Evolutionary conservation across 1,140 invertebrate species (phyloP), one percentile per base, ranked within the genome.

Genomic region (Pogonomyrmex californicus): DNA sequence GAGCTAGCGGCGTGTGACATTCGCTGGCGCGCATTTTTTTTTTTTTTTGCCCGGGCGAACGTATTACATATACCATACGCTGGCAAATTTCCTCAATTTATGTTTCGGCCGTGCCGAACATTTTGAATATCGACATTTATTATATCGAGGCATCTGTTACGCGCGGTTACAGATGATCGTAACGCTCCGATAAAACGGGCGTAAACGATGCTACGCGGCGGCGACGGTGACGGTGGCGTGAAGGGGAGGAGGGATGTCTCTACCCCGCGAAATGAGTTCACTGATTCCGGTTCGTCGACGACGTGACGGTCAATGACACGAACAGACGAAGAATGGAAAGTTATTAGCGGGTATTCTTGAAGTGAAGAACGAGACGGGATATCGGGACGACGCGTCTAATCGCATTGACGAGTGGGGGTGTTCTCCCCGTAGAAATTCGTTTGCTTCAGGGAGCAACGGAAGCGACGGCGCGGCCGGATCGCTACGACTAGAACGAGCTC

Each of bases 101-200:
- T 83, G 68, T 83, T 62, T 83, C 54, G 79, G 41, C n/a, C 54
- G 30, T 71, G 68, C 54, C 68, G 44, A 75, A 63, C 54, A 60
- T 83, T 83, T 75, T 73, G 38, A 60, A 83, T 83, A 83, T 83
- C 79, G 79, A 83, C 68, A 83, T 83, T 83, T 83, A 83, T 82
- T 82, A 73, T 73, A 82, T 83, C 79, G 54, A 83, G 68, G 68
- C 79, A 83, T 83, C 54, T 83, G 79, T 83, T 83, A 73, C 56
- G 66, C 68, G 17, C 54, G 23, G 41, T 62, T 73, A 83, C 70
- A 36, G 51, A 49, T 83, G 68, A 83, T 83, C 68, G 54, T 73
- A 75, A 75, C 41, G 54, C 41, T 60, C 54, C n/a, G 79, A 83
- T 75, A 83, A 83, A 83, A 60, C 41, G 54, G 12, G 41, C 41